Conservation (phyloP, 2,797 vertebrate species). For the Acanthopagrus latus region DNA sequence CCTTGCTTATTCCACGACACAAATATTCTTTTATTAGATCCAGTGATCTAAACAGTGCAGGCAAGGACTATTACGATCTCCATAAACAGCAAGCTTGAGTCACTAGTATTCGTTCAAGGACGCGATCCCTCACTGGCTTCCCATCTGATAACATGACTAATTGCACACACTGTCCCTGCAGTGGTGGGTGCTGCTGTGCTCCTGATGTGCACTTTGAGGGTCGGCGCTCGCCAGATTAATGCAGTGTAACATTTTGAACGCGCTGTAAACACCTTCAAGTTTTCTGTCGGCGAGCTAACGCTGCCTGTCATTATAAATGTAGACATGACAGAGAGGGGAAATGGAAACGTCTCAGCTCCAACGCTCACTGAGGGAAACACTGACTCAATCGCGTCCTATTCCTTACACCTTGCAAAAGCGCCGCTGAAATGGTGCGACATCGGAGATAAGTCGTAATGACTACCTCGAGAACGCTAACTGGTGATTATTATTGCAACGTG, state of each 20-base stretch:
- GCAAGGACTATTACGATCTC: not conserved
- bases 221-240: slow-evolving; percentile 19
- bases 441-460: slow-evolving; percentile 51
- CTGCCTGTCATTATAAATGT: slow-evolving; percentile 43
- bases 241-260: slow-evolving; percentile 1
- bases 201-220: not conserved
- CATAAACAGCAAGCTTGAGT: slow-evolving; percentile 1
- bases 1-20: too few relatives aligned
- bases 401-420: slow-evolving; percentile 2
- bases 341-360: slow-evolving; percentile 31
- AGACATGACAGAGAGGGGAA: slow-evolving; percentile 48
- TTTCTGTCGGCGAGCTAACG: slow-evolving; percentile 4
- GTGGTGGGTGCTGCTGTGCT: not conserved
- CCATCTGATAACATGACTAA: slow-evolving; percentile 5
- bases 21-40: not conserved
- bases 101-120: slow-evolving; percentile 11
- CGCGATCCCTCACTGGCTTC: slow-evolving; percentile 9
- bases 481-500: slow-evolving; percentile 73
- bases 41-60: not conserved
- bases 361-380: slow-evolving; percentile 33
- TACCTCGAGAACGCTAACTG: slow-evolving; percentile 48
- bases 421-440: slow-evolving; percentile 55
- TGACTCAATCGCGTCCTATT: slow-evolving; percentile 47
- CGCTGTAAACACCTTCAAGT: slow-evolving; percentile 3
- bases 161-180: slow-evolving; percentile 2